phyloP scores from a whole-genome alignment of 2,113 vertebrate genomes.

The Ochotona princeps region DNA sequence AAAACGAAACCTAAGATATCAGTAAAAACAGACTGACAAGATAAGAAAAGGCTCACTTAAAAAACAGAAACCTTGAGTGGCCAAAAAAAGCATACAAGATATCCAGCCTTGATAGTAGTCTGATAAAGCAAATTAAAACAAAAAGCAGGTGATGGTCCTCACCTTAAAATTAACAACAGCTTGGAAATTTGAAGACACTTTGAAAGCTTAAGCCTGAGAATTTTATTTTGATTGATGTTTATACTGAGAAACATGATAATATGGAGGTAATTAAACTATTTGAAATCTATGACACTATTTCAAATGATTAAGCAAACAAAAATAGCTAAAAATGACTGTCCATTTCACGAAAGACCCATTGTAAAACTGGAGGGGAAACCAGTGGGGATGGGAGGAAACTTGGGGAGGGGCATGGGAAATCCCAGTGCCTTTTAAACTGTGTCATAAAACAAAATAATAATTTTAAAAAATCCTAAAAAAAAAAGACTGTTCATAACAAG shows the following conservation, averaged over 20 bases:
- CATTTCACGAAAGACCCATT: too few relatives aligned
- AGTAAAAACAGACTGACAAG: slow-evolving; percentile 32
- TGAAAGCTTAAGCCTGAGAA: background rate
- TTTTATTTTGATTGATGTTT: background rate
- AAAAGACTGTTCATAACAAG: background rate
- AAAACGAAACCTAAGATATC: background rate
- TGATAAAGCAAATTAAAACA: slow-evolving; percentile 38
- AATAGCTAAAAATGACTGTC: background rate
- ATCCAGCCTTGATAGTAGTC: slow-evolving; percentile 11
- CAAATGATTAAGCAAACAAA: slow-evolving; percentile 5
- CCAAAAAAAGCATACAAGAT: background rate
- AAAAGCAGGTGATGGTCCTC: background rate
- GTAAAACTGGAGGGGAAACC: too few relatives aligned
- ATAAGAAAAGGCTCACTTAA: background rate
- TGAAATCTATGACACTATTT: background rate
- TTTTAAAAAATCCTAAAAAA: too few relatives aligned
- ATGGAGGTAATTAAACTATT: background rate
- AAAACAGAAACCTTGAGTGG: background rate
- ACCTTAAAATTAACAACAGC: background rate
- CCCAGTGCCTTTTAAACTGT: too few relatives aligned
- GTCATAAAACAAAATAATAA: too few relatives aligned
- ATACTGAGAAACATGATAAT: background rate
- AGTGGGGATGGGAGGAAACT: too few relatives aligned
- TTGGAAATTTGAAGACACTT: slow-evolving; percentile 18
- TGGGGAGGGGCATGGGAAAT: too few relatives aligned